A percentile compares a stretch with the other conserved stretches of the same genome.
These are phyloP conservation scores for Aepyceros melampus DNA, from an alignment of 2,113 vertebrate species.

Conservation along the genomic window DNA sequence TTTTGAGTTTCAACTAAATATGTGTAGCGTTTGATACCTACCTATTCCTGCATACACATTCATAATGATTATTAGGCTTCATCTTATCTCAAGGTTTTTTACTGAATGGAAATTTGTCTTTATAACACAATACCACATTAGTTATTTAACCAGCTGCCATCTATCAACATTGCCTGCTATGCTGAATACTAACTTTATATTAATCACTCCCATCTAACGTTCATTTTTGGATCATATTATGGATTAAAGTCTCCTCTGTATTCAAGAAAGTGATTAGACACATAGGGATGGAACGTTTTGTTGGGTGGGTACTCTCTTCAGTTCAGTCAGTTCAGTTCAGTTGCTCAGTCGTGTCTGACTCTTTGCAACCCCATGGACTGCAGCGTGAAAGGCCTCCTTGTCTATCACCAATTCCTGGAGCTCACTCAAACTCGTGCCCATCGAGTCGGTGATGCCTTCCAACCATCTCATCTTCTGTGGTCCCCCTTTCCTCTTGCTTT, in stretches of 20 bases:
- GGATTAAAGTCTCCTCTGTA: not conserved
- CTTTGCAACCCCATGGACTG: not conserved
- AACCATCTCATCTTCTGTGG: not conserved
- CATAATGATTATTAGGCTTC: not conserved
- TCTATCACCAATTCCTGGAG: not conserved
- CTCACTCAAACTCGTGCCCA: not conserved
- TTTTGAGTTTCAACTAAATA: not conserved
- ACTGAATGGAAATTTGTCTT: conserved; percentile 5
- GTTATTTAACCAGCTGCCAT: not conserved
- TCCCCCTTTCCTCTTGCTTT: not conserved
- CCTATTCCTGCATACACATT: not conserved
- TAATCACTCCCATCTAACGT: not conserved
- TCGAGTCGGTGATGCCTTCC: not conserved
- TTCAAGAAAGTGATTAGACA: not conserved
- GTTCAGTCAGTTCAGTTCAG: not conserved
- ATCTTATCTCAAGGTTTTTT: not conserved
- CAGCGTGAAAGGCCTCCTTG: not conserved
- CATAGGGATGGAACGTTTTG: not conserved
- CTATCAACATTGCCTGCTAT: not conserved
- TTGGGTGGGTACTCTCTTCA: not conserved
- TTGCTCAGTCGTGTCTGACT: not conserved
- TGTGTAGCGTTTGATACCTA: not conserved
- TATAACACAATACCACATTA: not conserved
- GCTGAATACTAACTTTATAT: not conserved
- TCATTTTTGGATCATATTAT: not conserved